Evolutionary conservation across 1,140 invertebrate genomes (phyloP).

Genomic region (Drosophila neocordata): DNA sequence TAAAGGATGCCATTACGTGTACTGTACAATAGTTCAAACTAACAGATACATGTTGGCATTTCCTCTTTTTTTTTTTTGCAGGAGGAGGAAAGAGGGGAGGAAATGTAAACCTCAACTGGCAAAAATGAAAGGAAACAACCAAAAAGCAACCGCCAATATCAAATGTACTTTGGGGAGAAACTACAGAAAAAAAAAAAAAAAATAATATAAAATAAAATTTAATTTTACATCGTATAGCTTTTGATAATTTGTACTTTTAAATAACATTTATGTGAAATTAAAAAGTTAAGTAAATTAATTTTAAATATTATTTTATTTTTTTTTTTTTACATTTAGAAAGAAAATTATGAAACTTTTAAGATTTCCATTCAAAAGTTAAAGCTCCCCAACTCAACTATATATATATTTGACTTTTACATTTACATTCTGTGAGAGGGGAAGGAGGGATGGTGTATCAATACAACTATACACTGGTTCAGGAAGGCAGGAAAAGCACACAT

Average conservation of each 20-base stretch:
- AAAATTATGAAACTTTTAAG: neutral
- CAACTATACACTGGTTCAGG: slow-evolving; percentile 40
- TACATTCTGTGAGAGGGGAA: neutral
- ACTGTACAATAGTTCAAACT: slow-evolving; percentile 45
- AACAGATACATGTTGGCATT: slow-evolving; percentile 31
- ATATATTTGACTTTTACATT: slow-evolving; percentile 2
- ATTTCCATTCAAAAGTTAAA: neutral
- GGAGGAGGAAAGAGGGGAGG: neutral
- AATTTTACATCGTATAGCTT: too few species aligned
- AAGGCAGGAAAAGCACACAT: slow-evolving; percentile 52
- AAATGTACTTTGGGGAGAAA: too few species aligned
- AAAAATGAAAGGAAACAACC: neutral
- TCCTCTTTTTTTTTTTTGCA: neutral
- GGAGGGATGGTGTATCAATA: slow-evolving; percentile 5
- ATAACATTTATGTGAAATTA: too few species aligned
- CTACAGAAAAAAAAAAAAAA: too few species aligned
- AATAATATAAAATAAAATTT: too few species aligned
- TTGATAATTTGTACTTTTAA: too few species aligned
- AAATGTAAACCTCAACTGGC: neutral
- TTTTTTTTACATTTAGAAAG: slow-evolving; percentile 16
- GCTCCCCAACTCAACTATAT: neutral
- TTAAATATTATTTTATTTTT: neutral
- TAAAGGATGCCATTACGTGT: slow-evolving; percentile 37
- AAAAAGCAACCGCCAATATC: too few species aligned
- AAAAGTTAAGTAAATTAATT: too few species aligned